Evolutionary conservation across 2,888 invertebrate genomes (phyloP).

Genomic region (Cremastobaeus sp.): DNA sequence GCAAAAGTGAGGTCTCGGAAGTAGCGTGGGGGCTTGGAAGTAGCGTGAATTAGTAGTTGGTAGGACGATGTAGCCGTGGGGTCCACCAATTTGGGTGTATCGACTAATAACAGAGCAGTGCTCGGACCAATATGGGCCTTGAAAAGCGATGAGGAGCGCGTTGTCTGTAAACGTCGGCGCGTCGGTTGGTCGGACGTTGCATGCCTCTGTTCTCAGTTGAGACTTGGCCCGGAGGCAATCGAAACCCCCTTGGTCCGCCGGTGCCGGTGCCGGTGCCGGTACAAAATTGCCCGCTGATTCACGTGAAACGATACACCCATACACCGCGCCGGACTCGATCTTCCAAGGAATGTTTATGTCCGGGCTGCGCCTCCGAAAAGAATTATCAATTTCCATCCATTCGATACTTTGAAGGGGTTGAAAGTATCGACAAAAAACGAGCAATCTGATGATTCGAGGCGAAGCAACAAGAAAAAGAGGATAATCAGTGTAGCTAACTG

Average conservation of each 20-base stretch:
- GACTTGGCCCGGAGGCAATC: conserved; percentile 34
- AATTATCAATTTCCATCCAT: not conserved
- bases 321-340: conserved; percentile 24
- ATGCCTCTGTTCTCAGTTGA: conserved; percentile 55
- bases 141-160: conserved; percentile 36
- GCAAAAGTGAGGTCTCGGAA: conserved; percentile 12
- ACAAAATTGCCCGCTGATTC: conserved; percentile 49
- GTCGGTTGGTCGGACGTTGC: conserved; percentile 40
- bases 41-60: conserved; percentile 71
- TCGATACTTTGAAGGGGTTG: too few species aligned
- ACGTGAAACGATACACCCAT: conserved; percentile 50
- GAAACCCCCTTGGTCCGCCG: not conserved
- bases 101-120: conserved; percentile 75
- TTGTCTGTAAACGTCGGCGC: conserved; percentile 38
- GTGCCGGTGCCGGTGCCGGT: not conserved
- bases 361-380: not conserved
- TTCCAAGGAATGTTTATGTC: conserved; percentile 26
- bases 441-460: not conserved
- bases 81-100: conserved; percentile 75
- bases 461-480: not conserved
- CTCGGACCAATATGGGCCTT: conserved; percentile 53
- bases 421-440: too few species aligned
- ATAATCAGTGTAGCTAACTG: conserved; percentile 28
- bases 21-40: conserved; percentile 61
- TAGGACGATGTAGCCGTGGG: conserved; percentile 63